A percentile compares a stretch with the other conserved stretches of the same genome.
Evolutionary conservation across 2,888 invertebrate species (phyloP).

Genomic region (Trachelus tabidus): DNA sequence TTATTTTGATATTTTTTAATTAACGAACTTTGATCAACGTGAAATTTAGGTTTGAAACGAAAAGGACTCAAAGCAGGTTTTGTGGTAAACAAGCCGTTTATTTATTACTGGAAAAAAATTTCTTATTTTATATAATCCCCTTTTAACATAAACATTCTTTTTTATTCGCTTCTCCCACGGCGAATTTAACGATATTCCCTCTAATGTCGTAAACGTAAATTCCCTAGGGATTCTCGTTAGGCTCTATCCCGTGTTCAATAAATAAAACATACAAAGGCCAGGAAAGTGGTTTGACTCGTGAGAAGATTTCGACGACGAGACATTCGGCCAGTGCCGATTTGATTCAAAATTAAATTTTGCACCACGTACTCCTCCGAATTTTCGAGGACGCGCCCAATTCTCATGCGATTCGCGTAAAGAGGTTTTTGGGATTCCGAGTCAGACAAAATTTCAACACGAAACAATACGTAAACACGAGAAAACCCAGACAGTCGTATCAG

Average conservation of each 20-base stretch:
- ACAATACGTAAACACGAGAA: not conserved
- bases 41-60: not conserved
- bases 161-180: not conserved
- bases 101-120: not conserved
- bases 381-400: not conserved
- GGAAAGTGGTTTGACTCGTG: not conserved
- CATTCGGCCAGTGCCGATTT: not conserved
- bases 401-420: constrained; percentile 1
- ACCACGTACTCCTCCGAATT: not conserved
- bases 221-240: not conserved
- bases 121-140: not conserved
- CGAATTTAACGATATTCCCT: not conserved
- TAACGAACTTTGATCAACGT: not conserved
- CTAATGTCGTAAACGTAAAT: not conserved
- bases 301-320: not conserved
- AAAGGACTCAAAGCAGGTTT: not conserved
- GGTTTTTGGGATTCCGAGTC: not conserved
- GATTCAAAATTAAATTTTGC: not conserved
- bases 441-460: not conserved
- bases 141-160: not conserved
- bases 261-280: not conserved
- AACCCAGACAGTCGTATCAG: not conserved
- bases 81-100: not conserved
- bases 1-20: not conserved
- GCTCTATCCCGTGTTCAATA: not conserved